A percentile compares a stretch with the other conserved stretches of the same genome.
These are phyloP conservation scores for Pollenia angustigena DNA, from an alignment of 2,888 invertebrate genomes.

Conservation along the genomic window DNA sequence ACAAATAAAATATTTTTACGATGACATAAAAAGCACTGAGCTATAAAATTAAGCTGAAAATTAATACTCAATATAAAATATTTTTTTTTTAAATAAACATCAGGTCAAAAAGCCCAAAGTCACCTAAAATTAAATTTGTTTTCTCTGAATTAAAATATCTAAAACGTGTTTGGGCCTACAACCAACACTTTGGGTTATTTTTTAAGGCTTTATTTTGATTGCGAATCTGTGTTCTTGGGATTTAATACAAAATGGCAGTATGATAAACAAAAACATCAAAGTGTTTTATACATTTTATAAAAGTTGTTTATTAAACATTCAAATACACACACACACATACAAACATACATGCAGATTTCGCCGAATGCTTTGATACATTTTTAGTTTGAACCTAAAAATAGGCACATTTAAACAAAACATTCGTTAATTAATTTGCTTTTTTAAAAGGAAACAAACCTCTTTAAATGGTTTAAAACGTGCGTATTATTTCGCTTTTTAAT, in stretches of 20 bases:
- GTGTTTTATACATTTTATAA: not conserved
- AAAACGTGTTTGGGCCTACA: too few species aligned
- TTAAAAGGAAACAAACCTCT: not conserved
- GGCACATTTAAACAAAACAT: not conserved
- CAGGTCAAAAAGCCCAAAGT: too few species aligned
- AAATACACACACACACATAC: not conserved
- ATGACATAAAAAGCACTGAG: not conserved
- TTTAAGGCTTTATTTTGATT: too few species aligned
- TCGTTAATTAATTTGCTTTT: not conserved
- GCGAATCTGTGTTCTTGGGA: too few species aligned
- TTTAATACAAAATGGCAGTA: not conserved
- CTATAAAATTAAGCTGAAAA: too few species aligned
- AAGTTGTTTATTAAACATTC: not conserved
- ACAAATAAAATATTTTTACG: not conserved
- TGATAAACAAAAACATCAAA: constrained; percentile 13
- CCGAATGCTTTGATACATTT: too few species aligned
- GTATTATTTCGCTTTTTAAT: not conserved
- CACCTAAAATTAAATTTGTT: too few species aligned
- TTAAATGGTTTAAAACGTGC: not conserved
- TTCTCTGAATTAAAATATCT: too few species aligned
- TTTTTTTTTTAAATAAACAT: too few species aligned
- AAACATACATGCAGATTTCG: not conserved
- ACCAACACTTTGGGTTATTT: too few species aligned
- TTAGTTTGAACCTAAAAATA: not conserved
- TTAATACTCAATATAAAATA: too few species aligned